Base-by-base conservation (phyloP, 1,140 invertebrate species). In the Hylyphantes graminicola region DNA sequence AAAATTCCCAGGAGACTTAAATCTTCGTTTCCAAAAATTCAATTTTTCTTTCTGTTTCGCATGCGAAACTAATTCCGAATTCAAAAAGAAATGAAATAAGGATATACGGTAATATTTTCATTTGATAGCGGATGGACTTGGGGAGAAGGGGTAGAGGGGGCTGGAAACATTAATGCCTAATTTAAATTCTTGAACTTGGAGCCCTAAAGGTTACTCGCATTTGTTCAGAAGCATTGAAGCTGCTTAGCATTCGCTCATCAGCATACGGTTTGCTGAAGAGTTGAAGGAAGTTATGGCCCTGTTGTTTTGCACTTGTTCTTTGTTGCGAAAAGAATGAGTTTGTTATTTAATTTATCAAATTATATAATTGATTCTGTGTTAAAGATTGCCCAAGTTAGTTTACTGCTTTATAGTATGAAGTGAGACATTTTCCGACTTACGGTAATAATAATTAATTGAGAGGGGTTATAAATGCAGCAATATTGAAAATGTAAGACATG, bases 231-330 rank as follows among this genome's bases (percentile, higher is more conserved):
- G 35, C 75, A 54, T 59, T 57, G 21, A 21, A 6, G 19, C 67
- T 81, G 78, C 68, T 73, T 81, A 73, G 35, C 78, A 63, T 81
- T 61, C 48, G 5, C 78, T 81, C 78, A 81, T 81, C 78, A 81
- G 68, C 67, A 81, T 81, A 81, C 57, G 13, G 35, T 35, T 35
- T 35, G 1, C 35, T 35, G 35, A 35, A 35, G 35, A 35, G 35
- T 35, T 35, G 35, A 35, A 35, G 35, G 35, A 35, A 35, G 35
- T 35, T 35, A 35, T 35, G 1, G 35, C 5, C 35, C 35, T 35
- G 5, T 35, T 35, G 35, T 35, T 35, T n/a, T 35, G 5, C 35
- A 35, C 35, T 35, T 35, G 35, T 35, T 35, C 35, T 35, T 35
- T 35, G 1, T 35, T 35, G 5, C 35, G 35, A 35, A 35, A 35